phyloP scores from a whole-genome alignment of 2,888 invertebrate species.

The Mythimna loreyi region DNA sequence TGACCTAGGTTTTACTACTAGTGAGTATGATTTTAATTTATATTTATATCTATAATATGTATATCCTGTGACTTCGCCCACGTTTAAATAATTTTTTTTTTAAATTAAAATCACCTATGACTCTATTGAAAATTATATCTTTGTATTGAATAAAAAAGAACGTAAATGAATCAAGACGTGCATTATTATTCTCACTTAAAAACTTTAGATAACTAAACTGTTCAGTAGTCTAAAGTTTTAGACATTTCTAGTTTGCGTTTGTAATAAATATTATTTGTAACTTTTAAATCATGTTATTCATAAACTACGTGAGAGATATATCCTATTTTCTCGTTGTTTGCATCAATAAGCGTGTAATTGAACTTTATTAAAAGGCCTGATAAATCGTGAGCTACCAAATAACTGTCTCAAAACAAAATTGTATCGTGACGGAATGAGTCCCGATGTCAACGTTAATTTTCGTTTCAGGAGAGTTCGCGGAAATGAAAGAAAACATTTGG shows the following conservation, averaged over 20 bases:
- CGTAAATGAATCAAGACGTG: too few species aligned
- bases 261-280: too few species aligned
- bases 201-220: too few species aligned
- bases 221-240: too few species aligned
- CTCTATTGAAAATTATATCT: too few species aligned
- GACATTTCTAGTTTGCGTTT: too few species aligned
- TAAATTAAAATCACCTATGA: too few species aligned
- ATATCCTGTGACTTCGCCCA: too few species aligned
- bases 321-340: constrained; percentile 32
- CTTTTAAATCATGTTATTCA: background rate
- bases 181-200: too few species aligned
- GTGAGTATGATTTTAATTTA: background rate
- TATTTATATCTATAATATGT: too few species aligned
- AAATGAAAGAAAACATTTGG: constrained; percentile 29
- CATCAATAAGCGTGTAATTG: constrained; percentile 66
- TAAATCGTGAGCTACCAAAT: constrained; percentile 64
- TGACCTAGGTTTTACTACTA: background rate
- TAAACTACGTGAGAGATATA: background rate
- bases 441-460: constrained; percentile 47
- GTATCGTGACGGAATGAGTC: constrained; percentile 53
- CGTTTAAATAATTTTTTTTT: too few species aligned
- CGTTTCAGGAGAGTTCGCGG: constrained; percentile 48
- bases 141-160: too few species aligned
- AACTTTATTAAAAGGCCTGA: constrained; percentile 61
- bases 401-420: constrained; percentile 68